Evolutionary conservation across 2,113 vertebrate genomes (phyloP), one percentile per base, ranked within the genome.

Genomic region (Coryphaenoides rupestris): DNA sequence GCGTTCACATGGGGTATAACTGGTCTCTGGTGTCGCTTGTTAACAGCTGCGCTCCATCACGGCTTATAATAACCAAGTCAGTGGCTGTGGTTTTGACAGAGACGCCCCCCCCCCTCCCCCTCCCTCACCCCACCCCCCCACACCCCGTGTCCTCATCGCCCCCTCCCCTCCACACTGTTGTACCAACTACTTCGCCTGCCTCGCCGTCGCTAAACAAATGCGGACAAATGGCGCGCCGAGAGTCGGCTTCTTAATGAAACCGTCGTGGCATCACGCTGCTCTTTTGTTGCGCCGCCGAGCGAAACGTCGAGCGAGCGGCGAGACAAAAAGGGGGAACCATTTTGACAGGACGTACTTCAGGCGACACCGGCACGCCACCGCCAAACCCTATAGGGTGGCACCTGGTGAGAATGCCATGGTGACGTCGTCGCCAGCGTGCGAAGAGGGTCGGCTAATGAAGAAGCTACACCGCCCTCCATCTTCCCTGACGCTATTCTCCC

Each of bases 211-310:
- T 45, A 73, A 77, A 79, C 60, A 77, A 58, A 74, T 68, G 57
- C 66, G 66, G 74, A 69, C 67, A 75, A 82, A 79, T 63, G 60
- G 75, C 62, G 15, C 40, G 47, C 74, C 63, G 28, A 47, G 33
- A 65, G 62, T 40, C 57, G 26, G 23, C 53, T 80, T 76, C 79
- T 76, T 81, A 81, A 84, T 84, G 72, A 78, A 77, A 77, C 84
- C 73, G 55, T 72, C 50, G 54, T 5, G 57, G 49, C 70, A 64
- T 45, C 69, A 79, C 63, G 77, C 19, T 28, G 67, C 66, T 78
- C 67, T 67, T 59, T 74, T 82, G 70, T 73, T 73, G 53, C 57
- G 60, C 64, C 60, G 69, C 54, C 13, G 14, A 13, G 33, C 33
- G 33, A 40, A 10, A 40, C 33, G 33, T 40, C 2, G 10, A 40